phyloP scores from a whole-genome alignment of 1,140 invertebrate species.

The Diprion similis region DNA sequence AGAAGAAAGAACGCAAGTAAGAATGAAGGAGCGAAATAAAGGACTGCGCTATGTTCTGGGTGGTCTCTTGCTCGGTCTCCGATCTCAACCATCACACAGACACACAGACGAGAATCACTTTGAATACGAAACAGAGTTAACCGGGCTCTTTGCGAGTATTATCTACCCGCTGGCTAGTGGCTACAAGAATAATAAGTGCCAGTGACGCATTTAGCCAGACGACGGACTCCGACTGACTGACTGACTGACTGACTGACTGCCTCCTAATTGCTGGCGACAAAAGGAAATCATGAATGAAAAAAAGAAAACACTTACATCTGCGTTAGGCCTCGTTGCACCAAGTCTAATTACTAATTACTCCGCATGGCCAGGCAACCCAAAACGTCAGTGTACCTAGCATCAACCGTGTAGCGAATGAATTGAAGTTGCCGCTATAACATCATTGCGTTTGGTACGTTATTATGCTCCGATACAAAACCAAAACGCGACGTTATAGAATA shows the following conservation, averaged over 20 bases:
- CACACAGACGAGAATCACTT: not conserved
- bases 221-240: not conserved
- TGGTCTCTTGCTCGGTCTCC: not conserved
- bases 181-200: constrained; percentile 7
- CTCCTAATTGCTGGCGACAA: constrained; percentile 12
- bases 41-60: constrained; percentile 3
- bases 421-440: too few relatives aligned
- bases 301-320: not conserved
- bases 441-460: too few relatives aligned
- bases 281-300: not conserved
- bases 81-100: not conserved
- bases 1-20: not conserved
- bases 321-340: too few relatives aligned
- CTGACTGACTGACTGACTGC: not conserved
- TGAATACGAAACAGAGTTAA: not conserved
- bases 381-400: too few relatives aligned
- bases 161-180: not conserved
- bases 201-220: constrained; percentile 9
- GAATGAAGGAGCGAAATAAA: constrained; percentile 3
- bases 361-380: too few relatives aligned
- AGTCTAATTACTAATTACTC: not conserved
- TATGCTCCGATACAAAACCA: too few relatives aligned
- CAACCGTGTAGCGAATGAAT: too few relatives aligned
- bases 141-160: not conserved
- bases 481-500: too few relatives aligned